Evolutionary conservation across 2,113 vertebrate species (phyloP).

Genomic region (Proteles cristata): DNA sequence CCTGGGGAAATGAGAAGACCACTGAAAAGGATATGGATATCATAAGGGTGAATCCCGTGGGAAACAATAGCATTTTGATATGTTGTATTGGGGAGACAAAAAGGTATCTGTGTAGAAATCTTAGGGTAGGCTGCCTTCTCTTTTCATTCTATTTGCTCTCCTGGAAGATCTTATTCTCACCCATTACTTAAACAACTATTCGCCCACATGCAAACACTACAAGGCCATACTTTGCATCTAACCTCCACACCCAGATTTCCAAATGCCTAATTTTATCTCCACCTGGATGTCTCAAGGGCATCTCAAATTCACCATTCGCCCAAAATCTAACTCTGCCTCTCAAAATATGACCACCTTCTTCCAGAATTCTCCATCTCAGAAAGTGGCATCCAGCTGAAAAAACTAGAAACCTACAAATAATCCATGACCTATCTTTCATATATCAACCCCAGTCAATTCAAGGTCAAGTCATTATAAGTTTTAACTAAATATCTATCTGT

Average conservation of each 20-base stretch:
- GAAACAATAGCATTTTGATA: neutral
- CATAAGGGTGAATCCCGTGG: neutral
- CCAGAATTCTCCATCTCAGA: neutral
- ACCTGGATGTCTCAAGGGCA: neutral
- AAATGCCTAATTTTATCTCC: neutral
- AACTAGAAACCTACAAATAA: neutral
- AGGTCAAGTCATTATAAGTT: neutral
- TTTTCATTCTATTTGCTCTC: neutral
- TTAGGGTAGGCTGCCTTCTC: neutral
- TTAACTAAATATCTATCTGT: neutral
- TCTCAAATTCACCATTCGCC: neutral
- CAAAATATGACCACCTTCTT: neutral
- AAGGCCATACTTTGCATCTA: neutral
- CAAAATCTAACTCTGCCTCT: neutral
- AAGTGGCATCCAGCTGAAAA: neutral
- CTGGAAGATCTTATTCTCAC: neutral
- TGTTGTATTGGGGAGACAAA: neutral
- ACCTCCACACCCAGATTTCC: neutral
- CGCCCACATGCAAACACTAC: neutral
- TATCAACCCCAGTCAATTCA: neutral
- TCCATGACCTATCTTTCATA: neutral
- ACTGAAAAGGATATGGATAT: neutral
- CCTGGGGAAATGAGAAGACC: neutral
- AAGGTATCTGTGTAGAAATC: neutral
- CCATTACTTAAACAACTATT: neutral